Conservation (phyloP, 2,888 invertebrate species). For the Nymphalis urticae region DNA sequence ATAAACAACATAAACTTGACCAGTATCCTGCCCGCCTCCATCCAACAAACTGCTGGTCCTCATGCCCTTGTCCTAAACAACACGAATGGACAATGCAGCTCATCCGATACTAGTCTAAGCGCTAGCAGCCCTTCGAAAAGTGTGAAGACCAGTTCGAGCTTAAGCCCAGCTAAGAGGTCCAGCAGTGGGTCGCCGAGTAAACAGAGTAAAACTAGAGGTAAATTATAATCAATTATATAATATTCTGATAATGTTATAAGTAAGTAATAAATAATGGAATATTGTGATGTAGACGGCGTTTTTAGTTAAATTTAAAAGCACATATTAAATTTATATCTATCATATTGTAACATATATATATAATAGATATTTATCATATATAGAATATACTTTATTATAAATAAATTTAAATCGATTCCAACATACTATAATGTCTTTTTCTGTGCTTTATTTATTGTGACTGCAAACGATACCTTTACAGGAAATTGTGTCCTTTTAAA, state of each 20-base stretch:
- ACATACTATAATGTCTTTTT: too few relatives aligned
- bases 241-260: background rate
- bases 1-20: slow-evolving; percentile 73
- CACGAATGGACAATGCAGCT: slow-evolving; percentile 75
- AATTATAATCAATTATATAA: slow-evolving; percentile 36
- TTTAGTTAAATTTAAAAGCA: too few relatives aligned
- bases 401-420: too few relatives aligned
- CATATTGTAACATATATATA: too few relatives aligned
- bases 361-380: too few relatives aligned
- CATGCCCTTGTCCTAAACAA: slow-evolving; percentile 61
- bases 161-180: slow-evolving; percentile 91
- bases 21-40: slow-evolving; percentile 57
- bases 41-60: slow-evolving; percentile 60
- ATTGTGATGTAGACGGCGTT: too few relatives aligned
- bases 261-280: background rate
- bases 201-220: slow-evolving; percentile 89
- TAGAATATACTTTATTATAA: too few relatives aligned
- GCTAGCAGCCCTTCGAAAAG: slow-evolving; percentile 93
- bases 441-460: too few relatives aligned
- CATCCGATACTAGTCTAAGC: slow-evolving; percentile 82
- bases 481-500: too few relatives aligned
- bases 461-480: too few relatives aligned
- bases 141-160: slow-evolving; percentile 91
- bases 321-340: too few relatives aligned
- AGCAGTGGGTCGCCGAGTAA: slow-evolving; percentile 92